Conservation (phyloP, 2,888 invertebrate genomes). For the Anoncus sp. region DNA sequence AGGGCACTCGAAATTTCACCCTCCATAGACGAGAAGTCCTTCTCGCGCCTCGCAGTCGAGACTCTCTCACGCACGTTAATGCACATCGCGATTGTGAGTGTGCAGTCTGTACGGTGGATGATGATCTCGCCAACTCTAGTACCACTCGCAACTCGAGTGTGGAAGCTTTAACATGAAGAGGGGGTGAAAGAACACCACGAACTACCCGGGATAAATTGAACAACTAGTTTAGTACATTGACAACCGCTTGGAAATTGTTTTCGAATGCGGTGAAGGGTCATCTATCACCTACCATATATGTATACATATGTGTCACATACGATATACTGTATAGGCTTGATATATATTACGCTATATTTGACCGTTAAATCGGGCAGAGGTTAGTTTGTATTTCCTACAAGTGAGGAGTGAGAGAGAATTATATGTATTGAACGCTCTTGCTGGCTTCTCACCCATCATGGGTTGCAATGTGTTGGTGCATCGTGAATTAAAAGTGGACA, state of each 20-base stretch:
- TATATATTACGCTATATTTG: constrained; percentile 17
- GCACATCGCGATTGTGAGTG: constrained; percentile 41
- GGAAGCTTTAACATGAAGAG: constrained; percentile 33
- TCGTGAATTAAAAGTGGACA: constrained; percentile 37
- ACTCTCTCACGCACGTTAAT: constrained; percentile 64
- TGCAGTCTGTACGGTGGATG: constrained; percentile 36
- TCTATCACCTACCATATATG: constrained; percentile 4
- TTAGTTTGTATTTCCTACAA: constrained; percentile 54
- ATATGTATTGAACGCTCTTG: constrained; percentile 27
- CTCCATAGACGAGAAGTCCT: constrained; percentile 54
- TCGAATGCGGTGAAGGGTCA: constrained; percentile 49
- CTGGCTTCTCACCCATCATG: constrained; percentile 19
- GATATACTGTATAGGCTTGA: constrained; percentile 42
- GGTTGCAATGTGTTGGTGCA: constrained; percentile 20
- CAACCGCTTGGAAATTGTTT: constrained; percentile 77
- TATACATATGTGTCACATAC: constrained; percentile 34
- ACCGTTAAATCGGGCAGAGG: constrained; percentile 57
- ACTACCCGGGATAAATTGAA: constrained; percentile 53
- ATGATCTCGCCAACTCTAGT: constrained; percentile 58
- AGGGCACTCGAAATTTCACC: constrained; percentile 55
- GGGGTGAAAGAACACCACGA: constrained; percentile 34
- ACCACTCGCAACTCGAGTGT: constrained; percentile 36
- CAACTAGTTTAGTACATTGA: constrained; percentile 76
- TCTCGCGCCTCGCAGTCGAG: constrained; percentile 53
- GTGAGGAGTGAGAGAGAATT: constrained; percentile 38